Evolutionary conservation across 2,888 invertebrate genomes (phyloP), one percentile per base, ranked within the genome.

Genomic region (Tuta absoluta): DNA sequence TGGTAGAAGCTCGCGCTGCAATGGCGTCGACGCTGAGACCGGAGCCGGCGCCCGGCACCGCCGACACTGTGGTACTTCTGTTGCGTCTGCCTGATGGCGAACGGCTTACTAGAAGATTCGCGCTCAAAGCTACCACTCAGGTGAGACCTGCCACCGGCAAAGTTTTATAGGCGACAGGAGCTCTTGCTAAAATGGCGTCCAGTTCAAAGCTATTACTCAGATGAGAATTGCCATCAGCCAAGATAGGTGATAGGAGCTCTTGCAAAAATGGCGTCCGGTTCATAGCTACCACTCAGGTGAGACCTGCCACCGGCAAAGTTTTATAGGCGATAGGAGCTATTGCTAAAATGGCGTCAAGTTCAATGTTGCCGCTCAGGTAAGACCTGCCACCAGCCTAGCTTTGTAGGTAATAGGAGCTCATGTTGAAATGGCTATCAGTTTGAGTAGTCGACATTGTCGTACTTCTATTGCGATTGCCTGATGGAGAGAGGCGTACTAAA

Each of bases 71-170:
- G 67, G 95, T 95, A 78, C 93, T 99, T 68, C 95, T 98, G 63
- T 96, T 99, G 75, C 98, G 98, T 76, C 93, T 99, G 79, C 99
- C 98, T 7, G 94, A 95, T 79, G 99, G 99, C 61, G 94, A 95
- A 68, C 93, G 98, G 12, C 93, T 99, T 69, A 98, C 98, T 74
- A 90, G 99, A 66, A 93, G 98, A 73, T 99, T 99, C 91, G 92
- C 95, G 23, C 93, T 94, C 79, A 89, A 93, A 45, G 94, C 98
- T 86, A 96, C 97, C 68, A 92, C 98, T 66, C 94, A 96, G 94
- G 98, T 97, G 87, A 84, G 79, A 61, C 33, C 2, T 19, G 28
- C 19, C 17, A n/a, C 14, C 4, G 33, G 23, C 4, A 0, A n/a
- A 21, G 12, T 48, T 4, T 45, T 17, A 10, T n/a, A 11, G n/a